Conservation (phyloP, 2,113 vertebrate species). For the Cyphomyrus discorhynchus region DNA sequence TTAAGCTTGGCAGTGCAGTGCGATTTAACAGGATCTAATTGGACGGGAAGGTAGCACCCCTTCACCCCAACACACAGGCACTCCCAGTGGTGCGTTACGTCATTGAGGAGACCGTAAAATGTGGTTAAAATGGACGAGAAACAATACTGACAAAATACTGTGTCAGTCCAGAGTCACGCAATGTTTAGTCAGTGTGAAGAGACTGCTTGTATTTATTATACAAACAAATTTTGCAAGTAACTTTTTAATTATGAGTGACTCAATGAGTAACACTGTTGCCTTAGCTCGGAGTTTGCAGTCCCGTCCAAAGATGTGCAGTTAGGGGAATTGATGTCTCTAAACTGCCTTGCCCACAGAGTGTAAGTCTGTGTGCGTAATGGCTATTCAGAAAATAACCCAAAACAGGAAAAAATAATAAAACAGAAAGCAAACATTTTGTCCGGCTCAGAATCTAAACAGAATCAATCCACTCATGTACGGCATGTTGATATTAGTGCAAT, state of each 20-base stretch:
- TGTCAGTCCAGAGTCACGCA: background rate
- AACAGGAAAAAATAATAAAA: background rate
- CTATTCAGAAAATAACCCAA: background rate
- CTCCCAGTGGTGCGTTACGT: background rate
- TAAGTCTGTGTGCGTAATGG: background rate
- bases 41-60: background rate
- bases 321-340: background rate
- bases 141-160: background rate
- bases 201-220: background rate
- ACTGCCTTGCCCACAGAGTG: background rate
- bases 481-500: background rate
- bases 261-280: too few relatives aligned
- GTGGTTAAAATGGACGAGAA: background rate
- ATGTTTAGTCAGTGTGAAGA: background rate
- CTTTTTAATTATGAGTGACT: background rate
- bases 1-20: background rate
- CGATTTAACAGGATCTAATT: background rate
- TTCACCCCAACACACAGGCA: background rate
- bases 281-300: too few relatives aligned
- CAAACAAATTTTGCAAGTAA: background rate
- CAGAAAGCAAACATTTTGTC: background rate
- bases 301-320: background rate
- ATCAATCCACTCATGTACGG: background rate
- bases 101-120: background rate
- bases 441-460: background rate